Evolutionary conservation across 1,140 invertebrate species (phyloP), one percentile per base, ranked within the genome.

Genomic region (Nomia melanderi): DNA sequence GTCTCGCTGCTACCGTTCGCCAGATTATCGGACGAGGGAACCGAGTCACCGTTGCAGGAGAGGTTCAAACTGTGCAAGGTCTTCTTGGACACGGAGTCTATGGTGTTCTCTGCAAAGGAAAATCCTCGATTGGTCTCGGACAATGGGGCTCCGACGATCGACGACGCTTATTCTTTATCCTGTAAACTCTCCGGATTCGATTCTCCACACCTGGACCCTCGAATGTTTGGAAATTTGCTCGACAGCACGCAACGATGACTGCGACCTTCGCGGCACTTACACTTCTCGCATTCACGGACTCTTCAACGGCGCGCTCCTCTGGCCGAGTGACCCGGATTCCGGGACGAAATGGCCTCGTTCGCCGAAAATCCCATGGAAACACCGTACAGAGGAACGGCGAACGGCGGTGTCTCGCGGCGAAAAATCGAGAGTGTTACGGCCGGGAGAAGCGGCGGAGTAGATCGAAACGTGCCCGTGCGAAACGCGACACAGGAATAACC

Each of bases 11-110:
- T 88, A 7, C 88, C 88, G 83, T 88, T 89, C 50, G 85, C 81
- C 56, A 87, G 65, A 50, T 87, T 89, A 12, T 86, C 85, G 8
- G 82, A 7, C 41, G 69, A 60, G 23, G 88, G 75, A 9, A 78
- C 62, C 8, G 75, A 50, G 23, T 91, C 88, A 23, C 90, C 91
- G 89, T 91, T 92, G 82, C 87, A 91, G 29, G 90, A 92, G 5
- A 92, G 71, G 54, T 89, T 91, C 63, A 93, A 64, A 79, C 92
- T 93, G 84, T 92, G 89, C 60, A 93, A 75, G 20, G 92, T 92
- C 59, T 88, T 91, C 71, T 92, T 91, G 17, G 92, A 92, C 41
- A 91, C 75, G 20, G 89, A 91, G 70, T 88, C 89, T 67, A 88
- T 78, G 29, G 88, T 89, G 31, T 87, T 84, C 67, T 92, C 92